phyloP scores from a whole-genome alignment of 2,113 vertebrate species.

The Emydura subglobosa region DNA sequence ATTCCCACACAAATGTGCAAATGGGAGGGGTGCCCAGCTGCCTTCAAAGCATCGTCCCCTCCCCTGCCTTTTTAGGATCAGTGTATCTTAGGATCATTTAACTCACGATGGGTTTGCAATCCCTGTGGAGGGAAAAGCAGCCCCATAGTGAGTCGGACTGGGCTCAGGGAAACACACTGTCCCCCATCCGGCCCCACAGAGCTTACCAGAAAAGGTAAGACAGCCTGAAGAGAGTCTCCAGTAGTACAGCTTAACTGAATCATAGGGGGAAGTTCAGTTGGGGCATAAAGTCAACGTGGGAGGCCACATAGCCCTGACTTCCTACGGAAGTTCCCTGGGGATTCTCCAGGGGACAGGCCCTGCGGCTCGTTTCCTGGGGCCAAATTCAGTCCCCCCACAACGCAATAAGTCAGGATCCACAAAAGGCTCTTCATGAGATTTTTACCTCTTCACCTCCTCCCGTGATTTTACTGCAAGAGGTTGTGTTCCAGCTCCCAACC shows the following conservation, averaged over 20 bases:
- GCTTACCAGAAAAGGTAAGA: not conserved
- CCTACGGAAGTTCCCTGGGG: not conserved
- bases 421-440: not conserved
- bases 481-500: not conserved
- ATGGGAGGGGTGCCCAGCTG: not conserved
- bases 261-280: not conserved
- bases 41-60: not conserved
- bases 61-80: not conserved
- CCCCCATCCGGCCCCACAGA: not conserved
- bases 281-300: not conserved
- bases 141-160: not conserved
- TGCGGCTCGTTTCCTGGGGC: not conserved
- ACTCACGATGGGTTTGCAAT: not conserved
- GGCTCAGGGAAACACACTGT: not conserved
- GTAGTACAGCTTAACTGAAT: not conserved
- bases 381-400: not conserved
- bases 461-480: not conserved
- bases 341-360: not conserved
- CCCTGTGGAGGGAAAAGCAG: not conserved
- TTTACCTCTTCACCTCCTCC: not conserved
- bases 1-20: not conserved
- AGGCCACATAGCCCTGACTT: not conserved
- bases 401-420: not conserved
- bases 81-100: not conserved
- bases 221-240: not conserved